These are phyloP conservation scores for Cottus gobio DNA, from an alignment of 2,113 vertebrate genomes.

Conservation along the genomic window DNA sequence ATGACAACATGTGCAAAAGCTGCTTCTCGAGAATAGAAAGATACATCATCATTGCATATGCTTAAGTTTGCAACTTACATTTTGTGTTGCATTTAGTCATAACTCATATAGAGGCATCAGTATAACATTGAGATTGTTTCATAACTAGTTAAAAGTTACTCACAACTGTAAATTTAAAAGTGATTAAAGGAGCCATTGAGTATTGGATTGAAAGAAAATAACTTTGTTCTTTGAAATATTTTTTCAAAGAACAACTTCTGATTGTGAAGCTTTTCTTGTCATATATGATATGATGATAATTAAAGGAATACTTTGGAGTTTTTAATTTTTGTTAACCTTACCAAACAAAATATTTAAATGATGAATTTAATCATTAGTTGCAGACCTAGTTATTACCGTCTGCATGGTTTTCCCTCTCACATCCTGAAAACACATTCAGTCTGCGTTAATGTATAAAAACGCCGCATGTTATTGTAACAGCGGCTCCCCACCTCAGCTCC, in stretches of 20 bases:
- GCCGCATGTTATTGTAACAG: background rate
- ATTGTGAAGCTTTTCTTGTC: background rate
- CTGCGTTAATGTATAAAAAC: background rate
- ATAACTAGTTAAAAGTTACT: no score
- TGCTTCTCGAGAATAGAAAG: background rate
- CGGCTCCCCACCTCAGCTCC: slow-evolving; percentile 16
- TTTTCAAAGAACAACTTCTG: background rate
- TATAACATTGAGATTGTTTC: background rate
- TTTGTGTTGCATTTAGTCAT: background rate
- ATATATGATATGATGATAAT: background rate
- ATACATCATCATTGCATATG: background rate
- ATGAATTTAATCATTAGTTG: background rate
- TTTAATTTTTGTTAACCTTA: background rate
- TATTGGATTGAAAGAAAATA: background rate
- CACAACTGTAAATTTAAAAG: background rate
- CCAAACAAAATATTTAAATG: background rate
- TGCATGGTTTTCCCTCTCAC: background rate
- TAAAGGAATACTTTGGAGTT: background rate
- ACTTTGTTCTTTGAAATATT: background rate
- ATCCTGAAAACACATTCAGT: background rate
- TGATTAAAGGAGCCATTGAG: no score
- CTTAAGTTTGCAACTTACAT: background rate
- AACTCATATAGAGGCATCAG: background rate
- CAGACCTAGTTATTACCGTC: background rate
- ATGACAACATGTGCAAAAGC: background rate